Evolutionary conservation across 2,888 invertebrate species (phyloP).

Genomic region (Microplitis manilae): DNA sequence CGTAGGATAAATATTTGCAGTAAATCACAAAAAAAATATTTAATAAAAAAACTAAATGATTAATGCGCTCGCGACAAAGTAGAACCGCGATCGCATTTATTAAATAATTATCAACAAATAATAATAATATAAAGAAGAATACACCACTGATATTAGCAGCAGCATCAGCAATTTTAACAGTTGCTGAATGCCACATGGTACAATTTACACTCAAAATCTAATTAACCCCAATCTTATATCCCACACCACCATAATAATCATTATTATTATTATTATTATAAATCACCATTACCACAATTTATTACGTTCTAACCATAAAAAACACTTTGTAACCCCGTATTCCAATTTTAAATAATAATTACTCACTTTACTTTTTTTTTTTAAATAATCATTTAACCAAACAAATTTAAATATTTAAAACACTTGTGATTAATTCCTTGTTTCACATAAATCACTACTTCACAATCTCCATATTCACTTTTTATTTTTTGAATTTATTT

Average conservation of each 20-base stretch:
- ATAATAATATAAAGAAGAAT: conserved; percentile 38
- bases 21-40: conserved; percentile 12
- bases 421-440: background rate
- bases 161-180: conserved; percentile 45
- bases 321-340: background rate
- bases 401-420: background rate
- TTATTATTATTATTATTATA: background rate
- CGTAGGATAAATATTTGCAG: background rate
- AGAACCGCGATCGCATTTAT: conserved; percentile 52
- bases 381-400: too few relatives aligned
- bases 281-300: conserved; percentile 51
- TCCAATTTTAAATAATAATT: background rate
- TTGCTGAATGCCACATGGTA: conserved; percentile 67
- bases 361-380: background rate
- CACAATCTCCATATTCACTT: background rate
- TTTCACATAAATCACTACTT: background rate
- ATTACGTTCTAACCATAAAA: conserved; percentile 48
- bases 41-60: conserved; percentile 51
- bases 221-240: conserved; percentile 52
- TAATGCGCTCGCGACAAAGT: conserved; percentile 58
- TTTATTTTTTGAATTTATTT: background rate
- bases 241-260: conserved; percentile 55
- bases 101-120: conserved; percentile 41
- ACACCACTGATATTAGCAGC: conserved; percentile 43
- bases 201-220: conserved; percentile 50